These are phyloP conservation scores for Drosophila hydei DNA, from an alignment of 1,140 invertebrate species.

Conservation along the genomic window DNA sequence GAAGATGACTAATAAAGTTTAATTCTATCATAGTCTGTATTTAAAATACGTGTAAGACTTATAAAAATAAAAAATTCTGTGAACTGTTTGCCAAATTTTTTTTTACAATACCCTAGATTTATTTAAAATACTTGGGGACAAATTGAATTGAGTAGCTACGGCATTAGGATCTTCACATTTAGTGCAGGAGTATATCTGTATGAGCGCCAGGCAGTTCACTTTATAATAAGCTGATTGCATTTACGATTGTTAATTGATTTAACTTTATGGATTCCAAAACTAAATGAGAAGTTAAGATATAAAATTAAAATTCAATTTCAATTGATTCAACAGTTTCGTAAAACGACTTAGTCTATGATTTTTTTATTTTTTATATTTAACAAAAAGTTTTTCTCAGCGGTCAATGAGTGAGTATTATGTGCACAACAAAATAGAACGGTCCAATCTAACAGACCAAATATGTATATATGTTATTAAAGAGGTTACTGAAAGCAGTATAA, in stretches of 20 bases:
- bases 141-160: background rate
- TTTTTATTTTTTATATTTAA: background rate
- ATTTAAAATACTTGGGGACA: background rate
- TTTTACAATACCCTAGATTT: background rate
- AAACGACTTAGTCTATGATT: background rate
- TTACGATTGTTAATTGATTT: background rate
- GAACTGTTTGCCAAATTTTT: too few species aligned
- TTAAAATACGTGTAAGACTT: background rate
- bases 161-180: background rate
- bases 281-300: too few species aligned
- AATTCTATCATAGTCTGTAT: slow-evolving; percentile 8
- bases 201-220: background rate
- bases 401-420: background rate
- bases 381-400: too few species aligned
- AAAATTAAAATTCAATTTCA: too few species aligned
- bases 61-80: too few species aligned
- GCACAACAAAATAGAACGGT: background rate
- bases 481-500: slow-evolving; percentile 5
- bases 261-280: background rate
- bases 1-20: background rate
- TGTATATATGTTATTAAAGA: background rate
- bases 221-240: slow-evolving; percentile 1
- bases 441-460: background rate
- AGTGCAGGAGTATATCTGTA: background rate
- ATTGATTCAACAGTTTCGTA: background rate